A percentile compares a stretch with the other conserved stretches of the same genome.
Evolutionary conservation across 2,888 invertebrate genomes (phyloP).

Genomic region (Polydrusus pterygomalis): DNA sequence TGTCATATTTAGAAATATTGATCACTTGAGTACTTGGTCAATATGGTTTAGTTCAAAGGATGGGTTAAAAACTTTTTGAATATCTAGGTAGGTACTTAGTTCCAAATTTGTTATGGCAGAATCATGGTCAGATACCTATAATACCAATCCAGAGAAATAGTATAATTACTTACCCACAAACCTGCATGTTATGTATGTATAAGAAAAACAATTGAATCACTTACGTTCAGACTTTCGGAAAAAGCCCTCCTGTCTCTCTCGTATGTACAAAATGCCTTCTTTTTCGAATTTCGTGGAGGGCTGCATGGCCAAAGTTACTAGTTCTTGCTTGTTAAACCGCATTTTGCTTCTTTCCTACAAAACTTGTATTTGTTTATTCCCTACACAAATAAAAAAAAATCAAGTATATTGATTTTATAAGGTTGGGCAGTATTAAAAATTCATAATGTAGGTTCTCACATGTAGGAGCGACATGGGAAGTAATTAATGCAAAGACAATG

Average conservation of each 20-base stretch:
- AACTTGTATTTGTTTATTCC: constrained; percentile 1
- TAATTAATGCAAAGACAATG: constrained; percentile 25
- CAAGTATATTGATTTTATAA: constrained; percentile 25
- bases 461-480: constrained; percentile 27
- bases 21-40: too few species aligned
- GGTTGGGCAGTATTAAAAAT: constrained; percentile 27
- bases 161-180: constrained; percentile 25
- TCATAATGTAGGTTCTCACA: constrained; percentile 12
- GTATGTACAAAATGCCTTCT: constrained; percentile 90
- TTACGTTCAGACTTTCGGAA: constrained; percentile 94
- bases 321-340: constrained; percentile 94
- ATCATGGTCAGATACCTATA: too few species aligned
- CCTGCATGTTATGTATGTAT: not conserved
- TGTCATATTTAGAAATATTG: too few species aligned
- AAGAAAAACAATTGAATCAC: constrained; percentile 60
- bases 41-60: too few species aligned
- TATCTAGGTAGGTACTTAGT: too few species aligned
- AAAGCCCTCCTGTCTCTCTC: constrained; percentile 93
- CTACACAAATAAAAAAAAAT: constrained; percentile 7
- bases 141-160: not conserved
- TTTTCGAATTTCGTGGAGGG: constrained; percentile 92
- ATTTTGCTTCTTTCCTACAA: constrained; percentile 71
- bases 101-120: too few species aligned
- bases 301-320: constrained; percentile 89
- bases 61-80: too few species aligned